Percentiles rank a stretch among this genome's conserved stretches.
These are phyloP conservation scores for Amblyjoppa proteus DNA, from an alignment of 2,888 invertebrate genomes.

Conservation along the genomic window DNA sequence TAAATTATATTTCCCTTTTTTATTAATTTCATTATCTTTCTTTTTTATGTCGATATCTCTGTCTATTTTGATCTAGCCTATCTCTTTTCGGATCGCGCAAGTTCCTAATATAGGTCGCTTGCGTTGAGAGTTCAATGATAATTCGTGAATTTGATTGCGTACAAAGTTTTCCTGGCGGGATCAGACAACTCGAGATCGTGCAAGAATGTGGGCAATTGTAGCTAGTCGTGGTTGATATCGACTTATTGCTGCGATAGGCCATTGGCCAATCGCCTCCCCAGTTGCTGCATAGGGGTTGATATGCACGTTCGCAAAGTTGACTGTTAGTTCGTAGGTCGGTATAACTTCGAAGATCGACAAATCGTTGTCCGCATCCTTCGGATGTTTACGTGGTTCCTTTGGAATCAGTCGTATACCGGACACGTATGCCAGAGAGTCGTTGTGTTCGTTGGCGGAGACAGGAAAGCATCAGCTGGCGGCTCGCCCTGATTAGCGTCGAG, in stretches of 20 bases:
- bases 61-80: slow-evolving; percentile 10
- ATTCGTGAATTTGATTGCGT: neutral
- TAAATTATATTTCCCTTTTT: no score
- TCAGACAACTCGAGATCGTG: no score
- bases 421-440: neutral
- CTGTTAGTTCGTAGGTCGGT: neutral
- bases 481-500: no score
- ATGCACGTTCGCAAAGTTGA: neutral
- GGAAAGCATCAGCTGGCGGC: neutral
- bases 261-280: neutral
- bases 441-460: neutral
- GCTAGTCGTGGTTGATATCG: no score
- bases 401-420: neutral
- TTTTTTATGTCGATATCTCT: no score
- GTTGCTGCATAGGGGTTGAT: slow-evolving; percentile 1
- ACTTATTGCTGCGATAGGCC: neutral
- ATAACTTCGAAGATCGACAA: neutral
- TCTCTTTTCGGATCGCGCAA: neutral
- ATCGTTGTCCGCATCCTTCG: neutral
- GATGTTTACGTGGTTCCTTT: neutral
- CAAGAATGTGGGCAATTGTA: no score
- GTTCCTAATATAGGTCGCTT: neutral
- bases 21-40: no score
- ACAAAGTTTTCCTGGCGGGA: neutral
- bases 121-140: neutral